These are phyloP conservation scores for Ellobium chinense DNA, from an alignment of 2,888 invertebrate genomes.

Conservation along the genomic window DNA sequence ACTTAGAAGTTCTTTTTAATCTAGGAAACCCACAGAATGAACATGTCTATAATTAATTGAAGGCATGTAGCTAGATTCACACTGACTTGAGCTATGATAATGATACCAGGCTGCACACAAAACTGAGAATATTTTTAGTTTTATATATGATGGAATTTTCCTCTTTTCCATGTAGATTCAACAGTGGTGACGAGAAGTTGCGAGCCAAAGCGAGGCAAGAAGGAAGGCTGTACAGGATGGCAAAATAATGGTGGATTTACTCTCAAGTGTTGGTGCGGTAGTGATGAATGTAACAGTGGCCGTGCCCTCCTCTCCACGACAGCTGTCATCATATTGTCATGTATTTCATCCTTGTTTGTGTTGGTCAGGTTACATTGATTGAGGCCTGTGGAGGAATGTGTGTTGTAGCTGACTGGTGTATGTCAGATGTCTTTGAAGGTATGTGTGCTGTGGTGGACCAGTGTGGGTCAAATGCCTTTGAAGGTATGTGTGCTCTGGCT, in stretches of 20 bases:
- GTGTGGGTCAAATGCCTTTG: neutral
- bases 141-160: too few species aligned
- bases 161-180: too few species aligned
- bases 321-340: constrained; percentile 2
- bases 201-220: constrained; percentile 49
- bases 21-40: too few species aligned
- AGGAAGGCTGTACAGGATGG: constrained; percentile 59
- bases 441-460: too few species aligned
- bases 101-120: too few species aligned
- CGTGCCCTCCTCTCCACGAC: neutral
- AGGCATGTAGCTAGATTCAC: too few species aligned
- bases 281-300: constrained; percentile 64
- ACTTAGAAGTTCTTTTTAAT: too few species aligned
- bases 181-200: constrained; percentile 56
- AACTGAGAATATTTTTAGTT: too few species aligned
- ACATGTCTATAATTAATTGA: too few species aligned
- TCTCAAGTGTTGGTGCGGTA: constrained; percentile 65
- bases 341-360: neutral
- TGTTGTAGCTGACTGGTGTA: neutral
- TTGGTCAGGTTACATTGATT: constrained; percentile 12
- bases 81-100: too few species aligned
- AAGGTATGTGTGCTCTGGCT: too few species aligned
- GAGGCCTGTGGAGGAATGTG: neutral
- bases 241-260: constrained; percentile 61
- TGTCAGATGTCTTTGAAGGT: neutral